A percentile compares a stretch with the other conserved stretches of the same genome.
Evolutionary conservation across 2,113 vertebrate species (phyloP).

Genomic region (Coreoperca whiteheadi): DNA sequence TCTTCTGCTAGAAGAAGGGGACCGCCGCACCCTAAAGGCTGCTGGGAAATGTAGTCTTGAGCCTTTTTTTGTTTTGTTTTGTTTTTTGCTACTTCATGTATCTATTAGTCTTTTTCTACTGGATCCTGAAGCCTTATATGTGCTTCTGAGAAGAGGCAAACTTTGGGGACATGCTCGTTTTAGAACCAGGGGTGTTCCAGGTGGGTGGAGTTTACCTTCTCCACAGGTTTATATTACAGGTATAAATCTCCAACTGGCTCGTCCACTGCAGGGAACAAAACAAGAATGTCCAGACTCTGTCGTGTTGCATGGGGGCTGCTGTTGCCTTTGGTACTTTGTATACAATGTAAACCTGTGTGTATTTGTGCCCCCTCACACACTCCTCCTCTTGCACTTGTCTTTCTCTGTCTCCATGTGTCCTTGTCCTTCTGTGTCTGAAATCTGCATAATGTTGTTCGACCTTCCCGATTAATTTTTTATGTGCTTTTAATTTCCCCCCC

Average conservation of each 20-base stretch:
- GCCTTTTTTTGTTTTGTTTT: slow-evolving; percentile 39
- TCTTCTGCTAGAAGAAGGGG: slow-evolving; percentile 24
- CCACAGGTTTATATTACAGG: neutral
- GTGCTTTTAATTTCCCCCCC: slow-evolving; percentile 35
- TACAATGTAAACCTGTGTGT: slow-evolving; percentile 57
- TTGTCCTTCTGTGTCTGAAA: slow-evolving; percentile 61
- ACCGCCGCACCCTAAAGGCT: slow-evolving; percentile 55
- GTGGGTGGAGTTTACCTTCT: slow-evolving; percentile 27
- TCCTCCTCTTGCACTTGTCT: slow-evolving; percentile 24
- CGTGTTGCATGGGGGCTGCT: slow-evolving; percentile 77
- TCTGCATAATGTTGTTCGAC: slow-evolving; percentile 65
- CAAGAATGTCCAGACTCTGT: slow-evolving; percentile 51
- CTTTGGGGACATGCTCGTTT: slow-evolving; percentile 54
- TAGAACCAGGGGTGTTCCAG: slow-evolving; percentile 32
- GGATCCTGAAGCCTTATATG: slow-evolving; percentile 79
- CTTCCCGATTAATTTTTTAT: slow-evolving; percentile 60
- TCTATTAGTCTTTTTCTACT: slow-evolving; percentile 56
- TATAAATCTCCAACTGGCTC: neutral
- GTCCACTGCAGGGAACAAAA: slow-evolving; percentile 31
- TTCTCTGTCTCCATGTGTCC: slow-evolving; percentile 38
- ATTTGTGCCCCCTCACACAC: slow-evolving; percentile 42
- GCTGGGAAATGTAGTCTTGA: slow-evolving; percentile 65
- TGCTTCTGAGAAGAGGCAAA: slow-evolving; percentile 69
- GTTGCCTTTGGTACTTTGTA: slow-evolving; percentile 77
- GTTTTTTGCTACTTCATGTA: slow-evolving; percentile 43